A percentile compares a stretch with the other conserved stretches of the same genome.
phyloP scores from a whole-genome alignment of 1,140 invertebrate genomes.

The Drosophila bipectinata region DNA sequence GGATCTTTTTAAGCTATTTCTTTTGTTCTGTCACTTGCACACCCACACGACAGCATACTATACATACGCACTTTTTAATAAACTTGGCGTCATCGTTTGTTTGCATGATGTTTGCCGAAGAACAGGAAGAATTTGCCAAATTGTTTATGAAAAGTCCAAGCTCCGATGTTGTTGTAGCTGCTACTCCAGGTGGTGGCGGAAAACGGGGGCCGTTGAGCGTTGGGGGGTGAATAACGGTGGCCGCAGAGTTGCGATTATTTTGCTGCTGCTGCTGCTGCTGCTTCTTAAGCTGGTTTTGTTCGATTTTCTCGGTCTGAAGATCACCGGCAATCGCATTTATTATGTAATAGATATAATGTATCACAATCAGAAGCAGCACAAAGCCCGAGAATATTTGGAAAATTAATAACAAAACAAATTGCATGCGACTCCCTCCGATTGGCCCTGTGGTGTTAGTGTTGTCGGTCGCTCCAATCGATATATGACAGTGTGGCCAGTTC shows the following conservation, averaged over 20 bases:
- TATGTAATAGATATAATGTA: slow-evolving; percentile 83
- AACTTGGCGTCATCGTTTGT: slow-evolving; percentile 87
- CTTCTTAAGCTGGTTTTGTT: slow-evolving; percentile 22
- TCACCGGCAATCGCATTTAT: slow-evolving; percentile 74
- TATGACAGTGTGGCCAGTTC: neutral
- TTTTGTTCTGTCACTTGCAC: slow-evolving; percentile 50
- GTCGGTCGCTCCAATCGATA: slow-evolving; percentile 2
- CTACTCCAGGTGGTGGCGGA: slow-evolving; percentile 4
- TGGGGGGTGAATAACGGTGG: slow-evolving; percentile 24
- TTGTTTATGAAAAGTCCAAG: slow-evolving; percentile 19
- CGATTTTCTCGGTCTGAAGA: slow-evolving; percentile 40
- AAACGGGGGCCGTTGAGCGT: slow-evolving; percentile 6
- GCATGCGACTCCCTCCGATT: slow-evolving; percentile 67
- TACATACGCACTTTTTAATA: slow-evolving; percentile 85
- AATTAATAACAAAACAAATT: slow-evolving; percentile 73
- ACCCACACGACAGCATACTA: slow-evolving; percentile 19
- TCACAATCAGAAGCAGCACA: slow-evolving; percentile 76
- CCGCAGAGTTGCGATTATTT: slow-evolving; percentile 6
- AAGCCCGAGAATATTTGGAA: slow-evolving; percentile 78
- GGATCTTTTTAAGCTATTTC: slow-evolving; percentile 3
- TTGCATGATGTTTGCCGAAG: slow-evolving; percentile 79
- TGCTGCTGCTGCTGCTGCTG: slow-evolving; percentile 26
- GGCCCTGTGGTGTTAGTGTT: slow-evolving; percentile 2
- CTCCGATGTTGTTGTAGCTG: slow-evolving; percentile 23
- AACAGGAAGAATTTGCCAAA: slow-evolving; percentile 22